Evolutionary conservation across 2,113 vertebrate genomes (phyloP).

Genomic region (Bubo bubo): DNA sequence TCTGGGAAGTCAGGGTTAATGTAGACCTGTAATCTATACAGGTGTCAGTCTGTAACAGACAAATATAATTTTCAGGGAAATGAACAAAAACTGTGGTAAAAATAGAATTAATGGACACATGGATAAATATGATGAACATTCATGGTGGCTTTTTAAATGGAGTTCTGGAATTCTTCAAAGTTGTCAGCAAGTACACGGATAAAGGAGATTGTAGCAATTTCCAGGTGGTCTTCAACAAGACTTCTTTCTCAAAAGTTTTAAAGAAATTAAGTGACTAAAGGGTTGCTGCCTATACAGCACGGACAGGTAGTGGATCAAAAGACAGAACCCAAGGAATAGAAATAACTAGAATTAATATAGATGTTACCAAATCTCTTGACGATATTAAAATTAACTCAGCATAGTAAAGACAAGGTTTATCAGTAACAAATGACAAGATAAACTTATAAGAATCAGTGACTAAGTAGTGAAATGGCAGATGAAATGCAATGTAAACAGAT

Average conservation of each 20-base stretch:
- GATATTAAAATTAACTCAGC: not conserved
- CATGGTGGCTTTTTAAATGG: not conserved
- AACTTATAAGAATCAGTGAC: not conserved
- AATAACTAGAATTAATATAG: not conserved
- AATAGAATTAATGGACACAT: not conserved
- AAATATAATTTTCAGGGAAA: not conserved
- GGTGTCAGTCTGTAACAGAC: not conserved
- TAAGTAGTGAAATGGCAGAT: not conserved
- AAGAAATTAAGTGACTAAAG: not conserved
- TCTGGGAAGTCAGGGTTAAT: not conserved
- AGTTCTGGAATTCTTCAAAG: not conserved
- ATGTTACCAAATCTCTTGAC: not conserved
- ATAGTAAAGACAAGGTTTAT: not conserved
- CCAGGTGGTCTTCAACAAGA: not conserved
- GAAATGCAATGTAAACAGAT: not conserved
- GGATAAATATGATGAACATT: not conserved
- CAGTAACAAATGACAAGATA: not conserved
- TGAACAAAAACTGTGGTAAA: not conserved
- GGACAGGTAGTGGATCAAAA: not conserved
- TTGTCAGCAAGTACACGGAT: not conserved
- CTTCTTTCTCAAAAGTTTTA: not conserved
- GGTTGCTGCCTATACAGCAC: not conserved
- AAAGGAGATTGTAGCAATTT: not conserved
- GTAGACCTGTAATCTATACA: not conserved
- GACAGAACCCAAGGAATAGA: not conserved